Percentiles rank a stretch among this genome's conserved stretches.
phyloP scores from a whole-genome alignment of 2,888 invertebrate species.

The Drosophila borborema region DNA sequence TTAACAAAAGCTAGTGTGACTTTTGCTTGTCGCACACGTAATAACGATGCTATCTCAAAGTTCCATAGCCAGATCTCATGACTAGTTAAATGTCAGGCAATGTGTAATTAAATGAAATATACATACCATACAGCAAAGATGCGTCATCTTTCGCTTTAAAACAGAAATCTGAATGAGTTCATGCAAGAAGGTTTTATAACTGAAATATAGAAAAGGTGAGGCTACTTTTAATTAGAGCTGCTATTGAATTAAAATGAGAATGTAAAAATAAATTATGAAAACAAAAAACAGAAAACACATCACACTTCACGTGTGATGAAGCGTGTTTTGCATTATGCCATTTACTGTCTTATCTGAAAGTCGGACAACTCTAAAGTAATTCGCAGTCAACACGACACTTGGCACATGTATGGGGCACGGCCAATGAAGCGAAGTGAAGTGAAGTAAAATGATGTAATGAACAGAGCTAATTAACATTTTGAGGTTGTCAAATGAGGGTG shows the following conservation, averaged over 20 bases:
- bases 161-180: slow-evolving; percentile 16
- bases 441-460: slow-evolving; percentile 66
- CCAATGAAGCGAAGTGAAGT: slow-evolving; percentile 43
- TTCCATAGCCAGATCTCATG: not conserved
- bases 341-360: slow-evolving; percentile 40
- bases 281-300: not conserved
- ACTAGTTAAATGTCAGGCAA: slow-evolving; percentile 23
- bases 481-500: slow-evolving; percentile 5
- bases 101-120: not conserved
- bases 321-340: slow-evolving; percentile 40
- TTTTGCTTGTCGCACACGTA: slow-evolving; percentile 6
- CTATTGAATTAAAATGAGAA: slow-evolving; percentile 37
- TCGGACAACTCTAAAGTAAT: slow-evolving; percentile 42
- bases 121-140: slow-evolving; percentile 3
- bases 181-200: slow-evolving; percentile 13
- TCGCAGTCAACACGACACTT: slow-evolving; percentile 43
- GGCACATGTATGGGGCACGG: slow-evolving; percentile 25
- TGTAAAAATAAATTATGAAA: not conserved
- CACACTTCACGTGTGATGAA: slow-evolving; percentile 26
- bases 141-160: slow-evolving; percentile 36
- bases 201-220: slow-evolving; percentile 8
- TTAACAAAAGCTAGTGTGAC: slow-evolving; percentile 3
- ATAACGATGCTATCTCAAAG: slow-evolving; percentile 23
- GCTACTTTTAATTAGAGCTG: slow-evolving; percentile 29
- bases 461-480: slow-evolving; percentile 69